Evolutionary conservation across 2,888 invertebrate species (phyloP), one percentile per base, ranked within the genome.

Genomic region (Caenorhabditis sp.): DNA sequence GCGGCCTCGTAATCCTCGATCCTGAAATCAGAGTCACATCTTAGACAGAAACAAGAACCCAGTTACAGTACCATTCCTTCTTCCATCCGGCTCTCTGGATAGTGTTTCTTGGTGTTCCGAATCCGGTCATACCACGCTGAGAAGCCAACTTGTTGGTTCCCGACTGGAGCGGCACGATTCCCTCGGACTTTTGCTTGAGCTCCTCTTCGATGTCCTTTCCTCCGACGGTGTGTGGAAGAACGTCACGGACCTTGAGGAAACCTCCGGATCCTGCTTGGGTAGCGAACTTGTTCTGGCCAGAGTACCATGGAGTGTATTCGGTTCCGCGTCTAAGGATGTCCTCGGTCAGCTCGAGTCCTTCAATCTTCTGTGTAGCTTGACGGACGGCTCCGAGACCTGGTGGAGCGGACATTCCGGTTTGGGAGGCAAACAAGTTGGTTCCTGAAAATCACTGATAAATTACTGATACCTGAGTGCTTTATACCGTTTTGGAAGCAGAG

Each of bases 131-230:
- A 68, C 92, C 93, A 20, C 92, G 88, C 88, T 94, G 94, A 37
- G 93, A 93, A 47, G 93, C 93, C 44, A 93, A 92, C 86, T 92
- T 92, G 90, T 93, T 93, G 64, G 93, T 93, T 61, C 93, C 94
- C 70, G 93, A 93, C 87, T 94, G 93, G 24, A 93, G 91, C 24
- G 93, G 90, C 44, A 91, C 90, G 58, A 91, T 87, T 60, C 89
- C 90, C 60, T 91, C 90, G 20, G 90, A 90, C 76, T 88, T 88
- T 67, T 87, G 88, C 83, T 89, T 88, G 64, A 88, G 76, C 22
- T 86, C 87, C 74, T 91, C 90, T 26, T 88, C 87, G 80, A 90
- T 90, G 18, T 90, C 90, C 74, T 90, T 90, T 74, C 89, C 89
- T 58, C 91, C 91, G 71, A 69, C 76, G 47, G 88, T 89, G 82